Conservation (phyloP, 2,888 invertebrate genomes). For the Limnephilus rhombicus region DNA sequence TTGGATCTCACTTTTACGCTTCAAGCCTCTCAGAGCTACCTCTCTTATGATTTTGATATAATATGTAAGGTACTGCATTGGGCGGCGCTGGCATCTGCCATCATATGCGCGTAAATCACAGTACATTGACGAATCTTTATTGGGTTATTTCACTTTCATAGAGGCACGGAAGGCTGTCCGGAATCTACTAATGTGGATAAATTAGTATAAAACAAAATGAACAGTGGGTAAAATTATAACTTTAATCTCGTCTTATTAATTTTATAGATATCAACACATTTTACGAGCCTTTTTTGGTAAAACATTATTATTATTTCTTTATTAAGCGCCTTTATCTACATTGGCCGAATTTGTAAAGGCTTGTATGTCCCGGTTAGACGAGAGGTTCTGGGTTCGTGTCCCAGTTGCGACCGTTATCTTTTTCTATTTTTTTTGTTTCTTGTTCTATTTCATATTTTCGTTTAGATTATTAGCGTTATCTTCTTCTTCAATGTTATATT, state of each 20-base stretch:
- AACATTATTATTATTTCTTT: background rate
- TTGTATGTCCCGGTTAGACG: no score
- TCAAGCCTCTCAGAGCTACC: constrained; percentile 5
- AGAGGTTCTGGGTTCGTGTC: no score
- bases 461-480: no score
- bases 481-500: background rate
- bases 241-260: background rate
- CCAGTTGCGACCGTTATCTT: no score
- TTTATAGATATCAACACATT: background rate
- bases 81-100: background rate
- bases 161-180: background rate
- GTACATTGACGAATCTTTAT: background rate
- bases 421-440: no score
- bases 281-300: background rate
- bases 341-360: no score
- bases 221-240: background rate
- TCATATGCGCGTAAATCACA: background rate
- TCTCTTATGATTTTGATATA: constrained; percentile 5
- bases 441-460: no score
- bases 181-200: background rate
- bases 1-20: constrained; percentile 36
- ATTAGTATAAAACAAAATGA: background rate
- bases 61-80: background rate
- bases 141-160: background rate
- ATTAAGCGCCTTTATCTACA: no score